Base-by-base conservation (phyloP, 2,113 vertebrate genomes). In the Aspiorhynchus laticeps region DNA sequence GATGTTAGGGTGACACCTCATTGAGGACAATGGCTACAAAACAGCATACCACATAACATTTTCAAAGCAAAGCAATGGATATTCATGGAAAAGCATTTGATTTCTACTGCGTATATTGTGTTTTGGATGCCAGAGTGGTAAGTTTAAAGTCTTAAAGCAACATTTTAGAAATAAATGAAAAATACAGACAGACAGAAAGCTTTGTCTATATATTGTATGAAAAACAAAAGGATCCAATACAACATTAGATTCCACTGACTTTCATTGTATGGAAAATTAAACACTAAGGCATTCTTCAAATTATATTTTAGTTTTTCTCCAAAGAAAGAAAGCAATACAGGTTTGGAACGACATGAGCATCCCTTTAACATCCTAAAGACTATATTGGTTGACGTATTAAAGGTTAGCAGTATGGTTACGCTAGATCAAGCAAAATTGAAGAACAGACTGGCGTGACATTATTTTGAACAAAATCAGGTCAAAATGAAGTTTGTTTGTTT, bases 1-100 rank as follows among this genome's bases (percentile, higher is more conserved):
- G 33, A 86, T 86, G 77, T 80, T 33, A 21, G 38, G 24, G 36
- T 21, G 51, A 81, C 85, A 86, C 67, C 63, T 86, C 51, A 53
- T n/a, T 51, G 31, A 77, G 21, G 76, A 76, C 5, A 11, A 79
- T 80, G 61, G 41, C 33, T 86, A 26, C 28, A 51, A n/a, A 26
- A 80, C 24, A 11, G 31, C 53, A 38, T 53, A 78, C 46, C 5
- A 51, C 31, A n/a, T 51, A 28, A 48, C 75, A 48, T 48, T 76
- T 48, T 81, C n/a, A 80, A 80, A 41, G 6, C 24, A 43, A 81
- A 61, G 53, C 33, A 61, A 61, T 26, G 12, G 31, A 26, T 41
- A 59, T 63, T 24, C 36, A 61, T 43, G 36, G 41, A 46, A 76
- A 46, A 15, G 41, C 15, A 12, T 48, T 48, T 48, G 31, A 26